A percentile compares a stretch with the other conserved stretches of the same genome.
These are phyloP conservation scores for Cephus nigrinus DNA, from an alignment of 2,888 invertebrate species.

Conservation along the genomic window DNA sequence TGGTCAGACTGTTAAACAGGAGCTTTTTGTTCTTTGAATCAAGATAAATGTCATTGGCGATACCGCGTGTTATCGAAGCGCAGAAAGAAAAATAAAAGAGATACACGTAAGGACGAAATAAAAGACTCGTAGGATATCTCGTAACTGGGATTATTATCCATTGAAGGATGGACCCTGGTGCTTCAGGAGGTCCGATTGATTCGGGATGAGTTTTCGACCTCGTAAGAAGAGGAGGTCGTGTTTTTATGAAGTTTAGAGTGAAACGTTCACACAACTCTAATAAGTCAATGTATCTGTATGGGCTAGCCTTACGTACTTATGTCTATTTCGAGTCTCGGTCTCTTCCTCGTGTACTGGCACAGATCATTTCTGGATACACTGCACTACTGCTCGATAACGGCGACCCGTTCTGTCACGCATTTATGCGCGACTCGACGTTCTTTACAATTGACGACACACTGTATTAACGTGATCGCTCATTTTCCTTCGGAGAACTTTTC, in stretches of 20 bases:
- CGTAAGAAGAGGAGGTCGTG: neutral
- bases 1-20: neutral
- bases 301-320: slow-evolving; percentile 42
- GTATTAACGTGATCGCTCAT: slow-evolving; percentile 33
- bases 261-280: slow-evolving; percentile 49
- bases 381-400: slow-evolving; percentile 5
- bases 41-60: neutral
- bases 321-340: slow-evolving; percentile 36
- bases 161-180: neutral
- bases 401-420: neutral
- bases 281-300: slow-evolving; percentile 47
- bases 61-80: neutral
- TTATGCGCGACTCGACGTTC: neutral
- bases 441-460: neutral
- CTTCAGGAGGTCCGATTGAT: neutral
- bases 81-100: neutral
- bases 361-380: slow-evolving; percentile 23
- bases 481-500: slow-evolving; percentile 80
- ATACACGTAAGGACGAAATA: neutral
- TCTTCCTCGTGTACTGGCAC: slow-evolving; percentile 42
- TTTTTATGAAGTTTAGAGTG: neutral
- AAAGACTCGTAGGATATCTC: neutral
- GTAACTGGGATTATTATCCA: neutral
- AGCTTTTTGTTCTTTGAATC: neutral
- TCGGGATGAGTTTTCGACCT: neutral